Conservation (phyloP, 2,888 invertebrate species). For the Drosophila vallismaia region DNA sequence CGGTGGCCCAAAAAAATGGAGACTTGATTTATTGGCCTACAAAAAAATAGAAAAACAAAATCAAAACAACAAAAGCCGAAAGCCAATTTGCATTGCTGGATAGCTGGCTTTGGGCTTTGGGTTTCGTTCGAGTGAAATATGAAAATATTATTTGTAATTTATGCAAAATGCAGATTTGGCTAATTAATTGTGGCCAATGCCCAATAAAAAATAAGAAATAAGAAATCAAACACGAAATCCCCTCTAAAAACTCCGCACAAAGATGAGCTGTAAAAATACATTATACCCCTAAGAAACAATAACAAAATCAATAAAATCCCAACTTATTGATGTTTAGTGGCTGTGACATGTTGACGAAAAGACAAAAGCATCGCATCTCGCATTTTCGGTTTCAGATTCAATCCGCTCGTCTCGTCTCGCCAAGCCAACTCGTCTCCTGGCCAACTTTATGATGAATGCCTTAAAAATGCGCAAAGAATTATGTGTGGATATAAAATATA, state of each 20-base stretch:
- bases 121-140: slow-evolving; percentile 42
- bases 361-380: slow-evolving; percentile 62
- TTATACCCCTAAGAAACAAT: slow-evolving; percentile 21
- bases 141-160: slow-evolving; percentile 70
- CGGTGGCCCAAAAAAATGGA: slow-evolving; percentile 41
- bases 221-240: slow-evolving; percentile 39
- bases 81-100: slow-evolving; percentile 53
- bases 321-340: slow-evolving; percentile 64
- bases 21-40: slow-evolving; percentile 64
- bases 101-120: slow-evolving; percentile 17
- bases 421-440: not conserved
- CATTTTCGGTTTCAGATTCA: slow-evolving; percentile 34
- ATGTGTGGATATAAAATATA: slow-evolving; percentile 13
- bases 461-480: slow-evolving; percentile 54
- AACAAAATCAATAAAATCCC: slow-evolving; percentile 37
- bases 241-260: slow-evolving; percentile 64
- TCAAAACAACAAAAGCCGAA: slow-evolving; percentile 30
- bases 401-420: slow-evolving; percentile 4
- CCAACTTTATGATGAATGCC: slow-evolving; percentile 65
- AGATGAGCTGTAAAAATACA: slow-evolving; percentile 62
- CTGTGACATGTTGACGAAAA: slow-evolving; percentile 69
- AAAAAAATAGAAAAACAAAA: slow-evolving; percentile 16
- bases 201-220: slow-evolving; percentile 60
- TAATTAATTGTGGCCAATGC: slow-evolving; percentile 76
- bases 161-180: slow-evolving; percentile 75